A percentile compares a stretch with the other conserved stretches of the same genome.
Conservation (phyloP, 92 coral and sea anemone genomes). For the Heliopora coerulea region DNA sequence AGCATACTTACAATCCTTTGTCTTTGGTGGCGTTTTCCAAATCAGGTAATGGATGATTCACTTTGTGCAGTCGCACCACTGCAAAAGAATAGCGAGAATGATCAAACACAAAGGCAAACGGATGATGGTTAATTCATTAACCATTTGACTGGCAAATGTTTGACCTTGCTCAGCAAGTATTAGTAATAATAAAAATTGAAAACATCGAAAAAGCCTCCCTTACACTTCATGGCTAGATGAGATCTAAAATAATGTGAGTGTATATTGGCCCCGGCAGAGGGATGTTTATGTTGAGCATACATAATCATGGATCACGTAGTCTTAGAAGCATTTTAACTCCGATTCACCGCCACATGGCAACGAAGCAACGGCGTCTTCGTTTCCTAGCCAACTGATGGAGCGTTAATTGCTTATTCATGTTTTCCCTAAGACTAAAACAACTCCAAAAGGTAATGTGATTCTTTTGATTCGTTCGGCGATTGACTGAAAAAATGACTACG, state of each 20-base stretch:
- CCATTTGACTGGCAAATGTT: background rate
- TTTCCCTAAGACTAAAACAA: too few species aligned
- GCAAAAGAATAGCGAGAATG: slow-evolving; percentile 17
- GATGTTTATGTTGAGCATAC: too few species aligned
- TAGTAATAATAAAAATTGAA: background rate
- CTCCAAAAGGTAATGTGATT: too few species aligned
- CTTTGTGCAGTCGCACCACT: slow-evolving; percentile 56
- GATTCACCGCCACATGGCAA: background rate
- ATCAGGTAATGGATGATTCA: slow-evolving; percentile 89
- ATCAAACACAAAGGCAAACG: too few species aligned
- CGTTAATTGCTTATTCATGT: too few species aligned
- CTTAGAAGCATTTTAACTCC: background rate
- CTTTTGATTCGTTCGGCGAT: too few species aligned
- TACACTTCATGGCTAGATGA: too few species aligned
- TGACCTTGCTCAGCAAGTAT: background rate
- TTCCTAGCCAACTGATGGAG: slow-evolving; percentile 11
- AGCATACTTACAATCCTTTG: slow-evolving; percentile 76
- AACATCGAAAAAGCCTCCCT: background rate
- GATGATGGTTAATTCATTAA: background rate
- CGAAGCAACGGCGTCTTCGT: slow-evolving; percentile 22
- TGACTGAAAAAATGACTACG: too few species aligned
- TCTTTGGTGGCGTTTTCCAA: slow-evolving; percentile 82
- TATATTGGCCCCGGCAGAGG: too few species aligned
- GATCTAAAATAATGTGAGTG: too few species aligned
- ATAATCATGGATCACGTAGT: background rate